Evolutionary conservation across 2,888 invertebrate genomes (phyloP).

Genomic region (Orthosia incerta): DNA sequence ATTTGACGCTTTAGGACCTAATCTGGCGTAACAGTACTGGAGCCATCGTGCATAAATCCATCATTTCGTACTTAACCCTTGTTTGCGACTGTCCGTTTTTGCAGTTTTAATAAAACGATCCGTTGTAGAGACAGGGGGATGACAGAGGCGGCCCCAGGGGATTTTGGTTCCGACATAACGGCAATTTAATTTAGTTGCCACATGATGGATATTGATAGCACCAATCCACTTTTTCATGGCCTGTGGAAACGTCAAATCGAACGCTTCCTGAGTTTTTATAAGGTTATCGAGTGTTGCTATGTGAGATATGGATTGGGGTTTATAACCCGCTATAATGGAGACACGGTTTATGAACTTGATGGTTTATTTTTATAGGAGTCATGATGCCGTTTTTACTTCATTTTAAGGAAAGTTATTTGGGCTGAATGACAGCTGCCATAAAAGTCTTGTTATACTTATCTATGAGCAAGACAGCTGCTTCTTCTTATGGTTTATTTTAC

Average conservation of each 20-base stretch:
- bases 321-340: slow-evolving; percentile 45
- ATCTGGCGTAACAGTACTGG: slow-evolving; percentile 62
- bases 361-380: slow-evolving; percentile 37
- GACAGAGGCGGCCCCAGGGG: slow-evolving; percentile 69
- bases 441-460: neutral
- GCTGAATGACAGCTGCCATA: slow-evolving; percentile 5
- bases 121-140: slow-evolving; percentile 66
- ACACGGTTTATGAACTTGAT: slow-evolving; percentile 51
- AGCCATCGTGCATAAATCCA: slow-evolving; percentile 68
- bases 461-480: too few relatives aligned
- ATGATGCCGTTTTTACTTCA: slow-evolving; percentile 34
- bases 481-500: neutral
- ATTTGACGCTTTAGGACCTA: slow-evolving; percentile 63
- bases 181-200: slow-evolving; percentile 72
- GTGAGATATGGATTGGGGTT: slow-evolving; percentile 50
- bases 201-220: slow-evolving; percentile 72
- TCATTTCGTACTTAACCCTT: slow-evolving; percentile 76
- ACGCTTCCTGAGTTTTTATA: slow-evolving; percentile 62
- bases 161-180: slow-evolving; percentile 60
- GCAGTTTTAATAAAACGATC: slow-evolving; percentile 78
- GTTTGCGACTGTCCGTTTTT: slow-evolving; percentile 75
- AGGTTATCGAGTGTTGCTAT: slow-evolving; percentile 48
- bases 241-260: slow-evolving; percentile 62
- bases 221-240: slow-evolving; percentile 70
- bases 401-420: slow-evolving; percentile 28